Evolutionary conservation across 2,113 vertebrate genomes (phyloP).

Genomic region (Epinephelus lanceolatus): DNA sequence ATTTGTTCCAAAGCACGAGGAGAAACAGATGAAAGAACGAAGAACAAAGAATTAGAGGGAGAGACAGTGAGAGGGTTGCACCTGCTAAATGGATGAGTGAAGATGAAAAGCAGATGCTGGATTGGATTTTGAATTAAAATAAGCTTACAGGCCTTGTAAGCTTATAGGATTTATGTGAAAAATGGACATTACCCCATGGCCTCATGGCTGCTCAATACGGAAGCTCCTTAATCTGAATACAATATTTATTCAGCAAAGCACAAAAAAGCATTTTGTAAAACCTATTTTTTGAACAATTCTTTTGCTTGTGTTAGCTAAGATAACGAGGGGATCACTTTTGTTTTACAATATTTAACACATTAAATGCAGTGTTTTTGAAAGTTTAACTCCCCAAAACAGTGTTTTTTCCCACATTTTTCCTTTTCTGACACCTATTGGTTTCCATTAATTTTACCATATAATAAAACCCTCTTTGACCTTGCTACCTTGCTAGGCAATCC

Average conservation of each 20-base stretch:
- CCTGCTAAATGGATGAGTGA: slow-evolving; percentile 21
- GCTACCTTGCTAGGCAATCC: no score
- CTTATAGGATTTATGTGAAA: slow-evolving; percentile 31
- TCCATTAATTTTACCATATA: no score
- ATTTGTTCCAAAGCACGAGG: slow-evolving; percentile 13
- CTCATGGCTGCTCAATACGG: neutral
- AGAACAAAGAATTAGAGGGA: slow-evolving; percentile 7
- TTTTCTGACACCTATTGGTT: no score
- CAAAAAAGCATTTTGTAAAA: neutral
- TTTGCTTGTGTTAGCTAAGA: neutral
- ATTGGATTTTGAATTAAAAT: slow-evolving; percentile 36
- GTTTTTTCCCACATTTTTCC: no score
- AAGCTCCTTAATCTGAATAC: neutral
- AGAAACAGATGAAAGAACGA: slow-evolving; percentile 24
- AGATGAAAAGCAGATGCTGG: slow-evolving; percentile 29
- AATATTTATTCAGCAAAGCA: slow-evolving; percentile 22
- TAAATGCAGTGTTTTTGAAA: no score
- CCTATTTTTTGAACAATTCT: neutral
- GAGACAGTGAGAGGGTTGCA: neutral
- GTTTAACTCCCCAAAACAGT: no score
- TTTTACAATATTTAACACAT: neutral
- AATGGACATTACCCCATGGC: slow-evolving; percentile 28
- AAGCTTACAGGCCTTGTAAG: neutral
- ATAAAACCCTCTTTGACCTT: no score
- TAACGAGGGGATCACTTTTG: neutral